Base-by-base conservation (phyloP, 2,797 vertebrate species). In the Lagodon rhomboides region DNA sequence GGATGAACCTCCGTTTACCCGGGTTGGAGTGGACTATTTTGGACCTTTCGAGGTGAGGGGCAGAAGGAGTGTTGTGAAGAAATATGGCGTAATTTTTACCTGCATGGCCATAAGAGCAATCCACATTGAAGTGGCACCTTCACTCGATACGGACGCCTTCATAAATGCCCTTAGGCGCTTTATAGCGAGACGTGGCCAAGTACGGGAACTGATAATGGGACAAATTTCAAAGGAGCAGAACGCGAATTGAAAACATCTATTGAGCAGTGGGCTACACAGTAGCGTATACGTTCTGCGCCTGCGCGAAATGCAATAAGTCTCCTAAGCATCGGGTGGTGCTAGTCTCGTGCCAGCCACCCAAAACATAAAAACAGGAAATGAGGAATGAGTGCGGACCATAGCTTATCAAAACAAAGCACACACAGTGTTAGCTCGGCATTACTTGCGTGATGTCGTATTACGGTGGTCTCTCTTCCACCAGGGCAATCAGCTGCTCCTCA, bases 1-100 rank as follows among this genome's bases (percentile, higher is more conserved):
- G 5, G 47, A 62, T 18, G 59, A 62, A 8, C 70, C 20, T 0
- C 75, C 53, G 0, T 73, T 80, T 30, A 56, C 53, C 11, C 17
- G 4, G 9, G 23, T 23, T 0, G 46, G 76, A 20, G 53, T 66
- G 0, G 61, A 78, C 10, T 62, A 50, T 12, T 73, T 55, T 30
- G 77, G 69, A 4, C 68, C 49, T 0, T 54, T 73, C 3, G 9
- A 59, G 3, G 54, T 51, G 0, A 58, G 12, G 13, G 2, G 17
- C 4, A 34, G 53, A 12, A 66, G 72, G 3, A 17, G 10, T 25
- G 17, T 20, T 17, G 41, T 67, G 4, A 79, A 67, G 17, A 25
- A 3, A 1, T 79, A 73, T 50, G 68, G 68, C 0, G 50, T 73
- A 0, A 56, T 77, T 1, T 82, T 73, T 30, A 77, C 79, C 3